Evolutionary conservation across 2,888 invertebrate species (phyloP).

Genomic region (Acronicta alni): DNA sequence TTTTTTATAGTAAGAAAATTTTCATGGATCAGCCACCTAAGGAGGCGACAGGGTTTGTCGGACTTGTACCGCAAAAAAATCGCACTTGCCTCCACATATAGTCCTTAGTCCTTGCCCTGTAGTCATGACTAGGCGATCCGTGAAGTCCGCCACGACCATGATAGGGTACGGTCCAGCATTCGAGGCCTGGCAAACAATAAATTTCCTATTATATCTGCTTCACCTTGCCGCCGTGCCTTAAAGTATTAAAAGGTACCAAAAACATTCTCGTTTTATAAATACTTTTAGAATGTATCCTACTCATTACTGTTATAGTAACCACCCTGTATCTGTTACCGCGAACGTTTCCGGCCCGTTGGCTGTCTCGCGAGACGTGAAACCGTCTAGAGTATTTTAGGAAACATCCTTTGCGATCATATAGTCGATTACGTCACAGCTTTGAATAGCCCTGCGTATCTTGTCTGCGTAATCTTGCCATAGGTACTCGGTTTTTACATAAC

Average conservation of each 20-base stretch:
- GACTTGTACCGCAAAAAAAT: too few relatives aligned
- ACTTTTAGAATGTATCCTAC: slow-evolving; percentile 26
- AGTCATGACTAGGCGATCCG: too few relatives aligned
- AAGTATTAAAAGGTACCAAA: slow-evolving; percentile 16
- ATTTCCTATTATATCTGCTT: too few relatives aligned
- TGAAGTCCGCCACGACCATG: too few relatives aligned
- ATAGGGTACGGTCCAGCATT: too few relatives aligned
- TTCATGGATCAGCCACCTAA: too few relatives aligned
- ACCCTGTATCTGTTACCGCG: slow-evolving; percentile 35
- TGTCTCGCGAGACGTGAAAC: slow-evolving; percentile 59
- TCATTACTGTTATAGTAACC: slow-evolving; percentile 30
- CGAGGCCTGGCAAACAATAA: too few relatives aligned
- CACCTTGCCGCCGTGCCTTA: too few relatives aligned
- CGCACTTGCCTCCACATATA: too few relatives aligned
- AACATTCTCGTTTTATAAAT: slow-evolving; percentile 24
- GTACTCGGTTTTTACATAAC: slow-evolving; percentile 38
- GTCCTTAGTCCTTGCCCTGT: too few relatives aligned
- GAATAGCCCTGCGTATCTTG: slow-evolving; percentile 32
- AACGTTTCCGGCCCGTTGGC: slow-evolving; percentile 57
- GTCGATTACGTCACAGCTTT: slow-evolving; percentile 42
- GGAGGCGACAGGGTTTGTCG: too few relatives aligned
- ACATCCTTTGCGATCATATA: slow-evolving; percentile 37
- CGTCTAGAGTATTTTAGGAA: slow-evolving; percentile 47
- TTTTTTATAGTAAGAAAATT: too few relatives aligned
- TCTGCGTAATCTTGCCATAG: slow-evolving; percentile 24